Base-by-base conservation (phyloP, 2,113 vertebrate genomes). In the Eulemur rufifrons region DNA sequence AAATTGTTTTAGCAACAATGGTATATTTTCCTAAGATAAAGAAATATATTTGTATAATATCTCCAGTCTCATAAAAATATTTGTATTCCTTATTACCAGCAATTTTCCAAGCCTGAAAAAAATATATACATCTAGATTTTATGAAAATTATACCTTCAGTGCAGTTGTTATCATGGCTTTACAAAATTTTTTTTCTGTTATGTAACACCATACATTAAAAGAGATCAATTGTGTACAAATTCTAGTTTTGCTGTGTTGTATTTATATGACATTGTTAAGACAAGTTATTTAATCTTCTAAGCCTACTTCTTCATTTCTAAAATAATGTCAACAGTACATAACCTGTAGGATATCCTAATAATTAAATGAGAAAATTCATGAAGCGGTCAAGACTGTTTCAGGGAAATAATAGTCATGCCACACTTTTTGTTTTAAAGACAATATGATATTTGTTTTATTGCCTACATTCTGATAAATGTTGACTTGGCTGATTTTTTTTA, bases 51-150 rank as follows among this genome's bases (percentile, higher is more conserved):
- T 76, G 17, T 21, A 42, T 85, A 76, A 69, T 86, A 69, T 86
- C 0, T 20, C 59, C 15, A 94, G 21, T 87, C 47, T 80, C 87
- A 59, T 39, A 37, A 21, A 93, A 45, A 66, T 61, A 45, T 66
- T 73, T 82, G 73, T 21, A 21, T 56, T 56, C 54, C 52, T 73
- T 61, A 47, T 74, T 84, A 64, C 18, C 66, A 66, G 59, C 45
- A 77, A 11, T 77, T 94, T 78, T 81, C 37, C n/a, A 77, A 54
- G 66, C 52, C 69, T 71, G 23, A 80, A 87, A 94, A 94, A 81
- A 6, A 39, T 39, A 39, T 29, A 20, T 61, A 18, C 20, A 85
- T 68, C 39, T 80, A 32, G 29, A 59, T 42, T 89, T 64, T 37
- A 77, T 64, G 34, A n/a, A 34, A 23, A 32, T 89, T 78, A 39